A percentile compares a stretch with the other conserved stretches of the same genome.
Conservation (phyloP, 2,797 vertebrate genomes). For the Anguilla anguilla region DNA sequence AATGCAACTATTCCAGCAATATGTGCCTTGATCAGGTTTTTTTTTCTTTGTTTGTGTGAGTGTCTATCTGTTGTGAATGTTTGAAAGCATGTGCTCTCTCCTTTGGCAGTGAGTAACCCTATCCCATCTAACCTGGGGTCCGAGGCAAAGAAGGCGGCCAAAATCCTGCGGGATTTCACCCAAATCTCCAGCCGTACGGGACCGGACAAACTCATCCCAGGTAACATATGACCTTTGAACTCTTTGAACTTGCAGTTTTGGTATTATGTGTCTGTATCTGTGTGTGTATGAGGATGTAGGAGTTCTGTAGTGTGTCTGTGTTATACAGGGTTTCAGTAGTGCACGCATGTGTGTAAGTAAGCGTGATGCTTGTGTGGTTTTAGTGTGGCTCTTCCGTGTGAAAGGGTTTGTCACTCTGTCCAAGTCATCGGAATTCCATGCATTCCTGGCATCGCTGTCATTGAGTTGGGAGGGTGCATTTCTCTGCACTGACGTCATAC, state of each 20-base stretch:
- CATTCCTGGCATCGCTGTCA: conserved; percentile 24
- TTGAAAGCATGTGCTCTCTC: conserved; percentile 11
- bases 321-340: no score
- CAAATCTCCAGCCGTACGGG: conserved; percentile 89
- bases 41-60: not conserved
- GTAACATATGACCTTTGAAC: conserved; percentile 43
- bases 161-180: conserved; percentile 94
- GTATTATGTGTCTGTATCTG: not conserved
- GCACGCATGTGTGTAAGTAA: no score
- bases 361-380: not conserved
- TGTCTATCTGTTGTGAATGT: not conserved
- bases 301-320: no score
- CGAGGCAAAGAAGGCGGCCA: conserved; percentile 93
- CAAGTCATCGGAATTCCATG: not conserved
- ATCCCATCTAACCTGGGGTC: conserved; percentile 91
- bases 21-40: no score
- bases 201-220: conserved; percentile 93
- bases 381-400: not conserved
- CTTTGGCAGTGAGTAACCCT: conserved; percentile 81
- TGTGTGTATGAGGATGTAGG: not conserved
- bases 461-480: conserved; percentile 25
- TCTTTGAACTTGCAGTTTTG: not conserved
- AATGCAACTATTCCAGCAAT: no score
- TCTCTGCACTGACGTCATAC: conserved; percentile 42
- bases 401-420: conserved; percentile 11